Percentiles rank a stretch among this genome's conserved stretches.
These are phyloP conservation scores for Vanessa cardui DNA, from an alignment of 2,888 invertebrate species.

Conservation along the genomic window DNA sequence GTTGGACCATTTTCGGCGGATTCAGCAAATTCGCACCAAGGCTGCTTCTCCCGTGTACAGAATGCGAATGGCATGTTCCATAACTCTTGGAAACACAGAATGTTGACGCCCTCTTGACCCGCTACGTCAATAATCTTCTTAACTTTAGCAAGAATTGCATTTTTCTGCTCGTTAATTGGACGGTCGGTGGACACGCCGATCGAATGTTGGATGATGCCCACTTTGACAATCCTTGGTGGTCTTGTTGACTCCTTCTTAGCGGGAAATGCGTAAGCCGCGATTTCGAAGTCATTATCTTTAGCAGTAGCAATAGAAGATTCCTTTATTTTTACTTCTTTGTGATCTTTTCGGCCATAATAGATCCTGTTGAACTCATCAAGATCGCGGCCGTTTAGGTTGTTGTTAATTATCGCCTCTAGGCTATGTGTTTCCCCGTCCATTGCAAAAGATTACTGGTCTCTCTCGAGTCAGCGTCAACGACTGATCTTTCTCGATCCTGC, in stretches of 20 bases:
- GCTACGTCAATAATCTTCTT: slow-evolving; percentile 91
- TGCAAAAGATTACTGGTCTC: slow-evolving; percentile 40
- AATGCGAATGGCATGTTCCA: slow-evolving; percentile 99
- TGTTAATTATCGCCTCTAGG: slow-evolving; percentile 70
- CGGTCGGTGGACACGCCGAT: slow-evolving; percentile 90
- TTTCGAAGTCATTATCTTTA: slow-evolving; percentile 79
- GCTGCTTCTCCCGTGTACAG: slow-evolving; percentile 97
- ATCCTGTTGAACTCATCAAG: slow-evolving; percentile 77
- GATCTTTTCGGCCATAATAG: slow-evolving; percentile 69
- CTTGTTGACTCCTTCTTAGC: slow-evolving; percentile 81
- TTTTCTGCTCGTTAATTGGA: slow-evolving; percentile 89
- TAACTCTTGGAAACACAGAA: slow-evolving; percentile 97
- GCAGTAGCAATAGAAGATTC: slow-evolving; percentile 81
- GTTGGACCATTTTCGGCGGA: slow-evolving; percentile 94
- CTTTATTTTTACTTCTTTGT: slow-evolving; percentile 66
- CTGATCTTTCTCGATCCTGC: slow-evolving; percentile 49
- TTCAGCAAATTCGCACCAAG: slow-evolving; percentile 99
- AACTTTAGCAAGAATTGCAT: slow-evolving; percentile 90
- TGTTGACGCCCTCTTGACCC: slow-evolving; percentile 91
- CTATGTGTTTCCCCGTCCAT: slow-evolving; percentile 76
- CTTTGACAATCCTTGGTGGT: slow-evolving; percentile 88
- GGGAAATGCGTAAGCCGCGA: slow-evolving; percentile 74
- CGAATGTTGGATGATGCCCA: slow-evolving; percentile 95
- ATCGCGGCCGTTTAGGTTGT: slow-evolving; percentile 69
- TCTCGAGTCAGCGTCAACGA: slow-evolving; percentile 45